Evolutionary conservation across 1,140 invertebrate genomes (phyloP).

Genomic region (Heliconius hewitsoni): DNA sequence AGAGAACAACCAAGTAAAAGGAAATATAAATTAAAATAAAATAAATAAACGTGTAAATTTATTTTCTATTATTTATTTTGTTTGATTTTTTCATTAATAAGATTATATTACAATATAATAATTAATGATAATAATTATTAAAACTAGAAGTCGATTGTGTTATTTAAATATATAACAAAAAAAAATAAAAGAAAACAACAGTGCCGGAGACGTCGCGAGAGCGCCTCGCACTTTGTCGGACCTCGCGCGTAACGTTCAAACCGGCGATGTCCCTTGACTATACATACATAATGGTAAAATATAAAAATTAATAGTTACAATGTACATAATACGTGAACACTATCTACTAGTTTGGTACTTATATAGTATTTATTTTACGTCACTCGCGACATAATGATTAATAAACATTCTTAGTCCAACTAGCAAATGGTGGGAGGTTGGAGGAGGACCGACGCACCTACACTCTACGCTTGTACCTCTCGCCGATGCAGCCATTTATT

Average conservation of each 20-base stretch:
- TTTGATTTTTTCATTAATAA: conserved; percentile 81
- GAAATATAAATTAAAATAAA: conserved; percentile 21
- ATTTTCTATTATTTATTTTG: conserved; percentile 78
- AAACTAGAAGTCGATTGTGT: conserved; percentile 79
- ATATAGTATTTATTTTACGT: conserved; percentile 70
- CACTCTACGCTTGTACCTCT: conserved; percentile 49
- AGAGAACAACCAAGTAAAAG: too few relatives aligned
- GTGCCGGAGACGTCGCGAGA: conserved; percentile 50
- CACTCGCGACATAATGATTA: conserved; percentile 50
- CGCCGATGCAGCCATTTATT: conserved; percentile 40
- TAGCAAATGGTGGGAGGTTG: conserved; percentile 65
- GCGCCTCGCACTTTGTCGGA: conserved; percentile 58
- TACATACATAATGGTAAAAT: conserved; percentile 76
- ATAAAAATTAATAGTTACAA: conserved; percentile 77
- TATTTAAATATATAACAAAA: conserved; percentile 81
- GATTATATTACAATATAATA: conserved; percentile 81
- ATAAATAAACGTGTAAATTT: conserved; percentile 58
- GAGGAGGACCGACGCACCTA: conserved; percentile 53
- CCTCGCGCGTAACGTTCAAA: conserved; percentile 68
- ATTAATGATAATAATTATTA: conserved; percentile 81
- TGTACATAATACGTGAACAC: conserved; percentile 79
- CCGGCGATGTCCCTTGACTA: conserved; percentile 70
- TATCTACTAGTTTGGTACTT: conserved; percentile 80
- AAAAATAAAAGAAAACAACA: conserved; percentile 70
- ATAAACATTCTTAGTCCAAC: conserved; percentile 65